Evolutionary conservation across 1,140 invertebrate species (phyloP).

Genomic region (Globodera ellingtonae): DNA sequence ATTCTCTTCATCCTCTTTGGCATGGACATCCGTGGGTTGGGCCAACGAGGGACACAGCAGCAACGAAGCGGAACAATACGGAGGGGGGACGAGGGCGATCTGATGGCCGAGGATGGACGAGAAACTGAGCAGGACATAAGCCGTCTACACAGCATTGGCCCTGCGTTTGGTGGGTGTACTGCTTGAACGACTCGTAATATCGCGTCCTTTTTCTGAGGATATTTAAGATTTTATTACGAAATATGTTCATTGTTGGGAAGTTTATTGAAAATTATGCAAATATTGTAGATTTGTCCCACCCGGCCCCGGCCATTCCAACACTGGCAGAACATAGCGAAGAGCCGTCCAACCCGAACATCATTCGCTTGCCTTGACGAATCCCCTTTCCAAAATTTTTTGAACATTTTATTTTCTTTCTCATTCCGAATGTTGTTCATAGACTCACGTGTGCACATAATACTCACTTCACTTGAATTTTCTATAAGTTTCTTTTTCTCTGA

Average conservation of each 20-base stretch:
- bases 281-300: background rate
- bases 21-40: constrained; percentile 40
- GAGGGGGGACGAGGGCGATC: no score
- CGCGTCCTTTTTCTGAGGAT: no score
- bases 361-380: background rate
- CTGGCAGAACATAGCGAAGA: background rate
- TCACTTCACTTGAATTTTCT: no score
- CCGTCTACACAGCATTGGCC: background rate
- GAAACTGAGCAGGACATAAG: background rate
- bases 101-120: background rate
- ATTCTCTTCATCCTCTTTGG: constrained; percentile 53
- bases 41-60: constrained; percentile 1
- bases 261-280: no score
- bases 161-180: background rate
- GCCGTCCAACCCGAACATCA: background rate
- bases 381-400: no score
- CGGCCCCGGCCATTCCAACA: background rate
- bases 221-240: no score
- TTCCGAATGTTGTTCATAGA: no score
- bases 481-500: no score
- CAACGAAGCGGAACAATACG: background rate
- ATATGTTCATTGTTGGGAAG: no score
- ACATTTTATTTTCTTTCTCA: no score
- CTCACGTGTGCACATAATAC: no score
- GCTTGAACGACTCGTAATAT: background rate